phyloP scores from a whole-genome alignment of 2,113 vertebrate genomes.

The Oncorhynchus mykiss region DNA sequence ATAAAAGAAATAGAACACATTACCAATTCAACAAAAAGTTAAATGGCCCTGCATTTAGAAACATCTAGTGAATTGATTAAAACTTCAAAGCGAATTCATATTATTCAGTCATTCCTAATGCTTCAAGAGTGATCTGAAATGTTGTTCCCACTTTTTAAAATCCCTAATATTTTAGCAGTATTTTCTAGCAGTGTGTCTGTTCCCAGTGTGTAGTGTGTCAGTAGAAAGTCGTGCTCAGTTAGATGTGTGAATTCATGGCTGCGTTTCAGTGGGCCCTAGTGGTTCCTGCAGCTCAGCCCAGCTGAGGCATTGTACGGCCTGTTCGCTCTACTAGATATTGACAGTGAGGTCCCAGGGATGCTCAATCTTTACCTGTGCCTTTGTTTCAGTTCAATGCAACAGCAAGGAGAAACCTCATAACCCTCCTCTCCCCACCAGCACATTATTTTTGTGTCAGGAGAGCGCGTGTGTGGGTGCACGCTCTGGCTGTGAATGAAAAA shows the following conservation, averaged over 20 bases:
- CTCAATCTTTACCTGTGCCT: slow-evolving; percentile 37
- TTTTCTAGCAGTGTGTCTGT: not conserved
- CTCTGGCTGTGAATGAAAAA: slow-evolving; percentile 98
- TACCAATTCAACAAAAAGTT: too few species aligned
- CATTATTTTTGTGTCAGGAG: slow-evolving; percentile 84
- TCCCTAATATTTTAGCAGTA: not conserved
- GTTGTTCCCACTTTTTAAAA: too few species aligned
- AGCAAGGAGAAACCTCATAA: slow-evolving; percentile 9
- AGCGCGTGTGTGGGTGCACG: slow-evolving; percentile 61
- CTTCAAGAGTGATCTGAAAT: too few species aligned
- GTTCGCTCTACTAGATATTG: slow-evolving; percentile 71
- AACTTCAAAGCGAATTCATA: too few species aligned
- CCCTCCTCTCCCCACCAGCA: slow-evolving; percentile 20
- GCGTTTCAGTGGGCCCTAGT: slow-evolving; percentile 24
- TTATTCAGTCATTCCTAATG: too few species aligned
- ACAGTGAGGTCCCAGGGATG: slow-evolving; percentile 68
- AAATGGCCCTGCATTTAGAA: too few species aligned
- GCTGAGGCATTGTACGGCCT: slow-evolving; percentile 69
- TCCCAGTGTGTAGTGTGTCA: not conserved
- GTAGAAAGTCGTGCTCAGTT: too few species aligned
- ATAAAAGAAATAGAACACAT: too few species aligned
- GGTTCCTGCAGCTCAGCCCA: slow-evolving; percentile 53
- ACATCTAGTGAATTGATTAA: too few species aligned
- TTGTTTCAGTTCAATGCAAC: slow-evolving; percentile 37
- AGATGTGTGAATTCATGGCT: too few species aligned